phyloP scores from a whole-genome alignment of 2,797 vertebrate species.

The Malacoctenus gilli region DNA sequence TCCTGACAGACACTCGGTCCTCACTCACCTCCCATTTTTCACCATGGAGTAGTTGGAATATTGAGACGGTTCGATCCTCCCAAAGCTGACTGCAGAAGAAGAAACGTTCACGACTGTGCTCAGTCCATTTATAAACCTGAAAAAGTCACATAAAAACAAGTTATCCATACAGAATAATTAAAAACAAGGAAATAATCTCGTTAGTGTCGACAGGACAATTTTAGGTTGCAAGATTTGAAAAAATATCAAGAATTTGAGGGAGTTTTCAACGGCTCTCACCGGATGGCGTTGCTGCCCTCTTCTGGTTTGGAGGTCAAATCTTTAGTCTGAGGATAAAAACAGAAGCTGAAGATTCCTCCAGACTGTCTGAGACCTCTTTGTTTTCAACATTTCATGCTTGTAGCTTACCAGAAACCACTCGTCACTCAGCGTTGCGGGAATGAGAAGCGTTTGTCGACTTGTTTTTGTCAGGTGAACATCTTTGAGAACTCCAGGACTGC shows the following conservation, averaged over 20 bases:
- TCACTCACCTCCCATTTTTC: slow-evolving; percentile 81
- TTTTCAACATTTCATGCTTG: not conserved
- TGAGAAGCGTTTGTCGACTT: slow-evolving; percentile 73
- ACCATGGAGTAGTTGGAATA: slow-evolving; percentile 77
- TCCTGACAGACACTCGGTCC: too few species aligned
- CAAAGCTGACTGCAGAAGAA: slow-evolving; percentile 18
- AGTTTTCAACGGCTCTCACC: too few species aligned
- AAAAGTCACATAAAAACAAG: slow-evolving; percentile 24
- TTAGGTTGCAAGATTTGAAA: too few species aligned
- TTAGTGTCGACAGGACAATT: too few species aligned
- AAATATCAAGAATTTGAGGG: too few species aligned
- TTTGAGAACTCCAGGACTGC: not conserved
- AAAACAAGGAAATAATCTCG: too few species aligned
- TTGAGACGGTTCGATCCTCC: slow-evolving; percentile 35
- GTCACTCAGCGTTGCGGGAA: slow-evolving; percentile 41
- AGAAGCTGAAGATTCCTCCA: not conserved
- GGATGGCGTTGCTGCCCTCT: slow-evolving; percentile 86
- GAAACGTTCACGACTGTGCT: slow-evolving; percentile 62
- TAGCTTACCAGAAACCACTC: slow-evolving; percentile 58
- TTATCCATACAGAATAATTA: not conserved
- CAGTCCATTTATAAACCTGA: slow-evolving; percentile 80
- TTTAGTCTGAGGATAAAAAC: slow-evolving; percentile 54
- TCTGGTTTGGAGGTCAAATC: slow-evolving; percentile 83
- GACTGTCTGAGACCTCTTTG: not conserved
- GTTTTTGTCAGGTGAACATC: slow-evolving; percentile 14